Conservation (phyloP, 2,888 invertebrate genomes). For the Tenthredo notha region DNA sequence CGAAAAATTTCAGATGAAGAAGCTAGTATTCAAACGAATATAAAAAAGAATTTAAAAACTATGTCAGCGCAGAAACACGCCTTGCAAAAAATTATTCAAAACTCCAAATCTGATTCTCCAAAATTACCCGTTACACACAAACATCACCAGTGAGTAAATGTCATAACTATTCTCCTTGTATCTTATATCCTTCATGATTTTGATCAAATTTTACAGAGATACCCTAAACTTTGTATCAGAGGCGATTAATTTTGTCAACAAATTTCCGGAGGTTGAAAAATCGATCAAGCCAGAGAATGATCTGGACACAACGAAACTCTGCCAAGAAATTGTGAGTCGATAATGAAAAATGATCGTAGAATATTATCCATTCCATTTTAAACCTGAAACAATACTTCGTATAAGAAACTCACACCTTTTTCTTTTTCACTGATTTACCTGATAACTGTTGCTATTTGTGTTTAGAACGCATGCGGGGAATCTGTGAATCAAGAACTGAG, state of each 20-base stretch:
- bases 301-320: conserved; percentile 40
- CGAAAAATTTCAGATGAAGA: conserved; percentile 58
- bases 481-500: conserved; percentile 57
- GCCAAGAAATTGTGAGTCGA: conserved; percentile 27
- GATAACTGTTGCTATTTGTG: not conserved
- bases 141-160: conserved; percentile 64
- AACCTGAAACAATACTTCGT: not conserved
- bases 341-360: not conserved
- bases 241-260: conserved; percentile 63
- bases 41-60: conserved; percentile 63
- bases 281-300: conserved; percentile 44
- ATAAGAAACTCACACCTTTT: not conserved
- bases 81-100: conserved; percentile 65
- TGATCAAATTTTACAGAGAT: conserved; percentile 60
- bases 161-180: not conserved
- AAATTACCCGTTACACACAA: conserved; percentile 68
- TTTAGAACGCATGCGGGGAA: conserved; percentile 58
- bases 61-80: conserved; percentile 64
- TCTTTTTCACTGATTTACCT: not conserved
- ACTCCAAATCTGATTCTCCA: conserved; percentile 57
- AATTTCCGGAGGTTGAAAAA: conserved; percentile 55
- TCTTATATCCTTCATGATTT: not conserved
- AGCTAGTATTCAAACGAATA: conserved; percentile 57
- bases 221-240: conserved; percentile 63
- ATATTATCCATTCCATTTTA: not conserved